These are phyloP conservation scores for Drosophila malerkotliana DNA, from an alignment of 1,140 invertebrate species.

Conservation along the genomic window DNA sequence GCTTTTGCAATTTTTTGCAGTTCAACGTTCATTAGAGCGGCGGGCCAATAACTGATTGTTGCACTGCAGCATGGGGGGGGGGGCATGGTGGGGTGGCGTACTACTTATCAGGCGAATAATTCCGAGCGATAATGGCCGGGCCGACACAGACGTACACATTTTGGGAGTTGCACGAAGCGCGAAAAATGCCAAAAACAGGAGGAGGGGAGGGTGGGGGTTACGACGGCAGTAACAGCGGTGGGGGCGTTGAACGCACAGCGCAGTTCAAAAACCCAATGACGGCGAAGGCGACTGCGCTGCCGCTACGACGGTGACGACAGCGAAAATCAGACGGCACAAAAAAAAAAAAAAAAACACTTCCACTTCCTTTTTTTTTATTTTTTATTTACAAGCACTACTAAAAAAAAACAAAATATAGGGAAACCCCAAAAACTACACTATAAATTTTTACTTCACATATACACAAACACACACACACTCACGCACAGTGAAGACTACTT, in stretches of 20 bases:
- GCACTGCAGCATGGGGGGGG: neutral
- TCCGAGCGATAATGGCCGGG: constrained; percentile 45
- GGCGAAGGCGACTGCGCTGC: constrained; percentile 3
- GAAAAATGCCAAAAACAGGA: neutral
- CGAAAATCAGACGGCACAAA: constrained; percentile 43
- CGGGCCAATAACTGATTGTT: constrained; percentile 66
- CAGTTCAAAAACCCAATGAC: constrained; percentile 60
- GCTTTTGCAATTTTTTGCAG: constrained; percentile 59
- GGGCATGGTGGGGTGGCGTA: neutral
- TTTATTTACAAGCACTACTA: neutral
- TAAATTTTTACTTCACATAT: neutral
- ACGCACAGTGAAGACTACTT: neutral
- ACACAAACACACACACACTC: neutral
- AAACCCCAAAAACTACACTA: neutral
- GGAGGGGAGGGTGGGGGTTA: neutral
- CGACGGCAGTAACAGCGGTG: neutral
- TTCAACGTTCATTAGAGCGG: constrained; percentile 72
- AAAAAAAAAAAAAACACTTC: constrained; percentile 18
- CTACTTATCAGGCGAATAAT: constrained; percentile 51
- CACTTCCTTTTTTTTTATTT: constrained; percentile 26
- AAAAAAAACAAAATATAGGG: constrained; percentile 2
- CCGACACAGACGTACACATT: constrained; percentile 24
- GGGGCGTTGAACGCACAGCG: constrained; percentile 54
- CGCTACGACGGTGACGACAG: constrained; percentile 23
- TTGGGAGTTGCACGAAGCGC: constrained; percentile 44